Evolutionary conservation across 2,888 invertebrate species (phyloP), one percentile per base, ranked within the genome.

Genomic region (Chloroclysta siterata): DNA sequence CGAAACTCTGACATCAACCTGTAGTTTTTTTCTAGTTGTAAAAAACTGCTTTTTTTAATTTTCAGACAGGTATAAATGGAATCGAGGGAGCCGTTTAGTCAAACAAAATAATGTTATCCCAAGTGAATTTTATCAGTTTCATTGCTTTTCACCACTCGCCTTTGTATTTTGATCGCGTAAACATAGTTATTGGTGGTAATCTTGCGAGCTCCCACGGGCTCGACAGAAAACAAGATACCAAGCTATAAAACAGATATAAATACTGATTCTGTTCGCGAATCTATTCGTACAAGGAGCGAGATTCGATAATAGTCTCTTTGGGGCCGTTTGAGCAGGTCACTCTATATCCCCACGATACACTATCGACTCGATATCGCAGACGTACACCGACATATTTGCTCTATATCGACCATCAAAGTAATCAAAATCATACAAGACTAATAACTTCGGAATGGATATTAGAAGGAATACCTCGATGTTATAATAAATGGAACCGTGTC

Each of bases 281-380:
- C 76, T 75, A 77, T 80, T 71, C 76, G 72, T 70, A 59, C 77
- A 75, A 78, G 80, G 82, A 80, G 82, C 77, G 77, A 78, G 79
- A 80, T 81, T 80, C 80, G 81, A 78, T 82, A 83, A 84, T 84
- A 84, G 85, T 83, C 84, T 82, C 84, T 72, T 70, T 76, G 83
- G 83, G 84, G 74, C 82, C 79, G 78, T 83, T 81, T 75, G 75
- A 77, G 76, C 76, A 76, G 84, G 80, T 83, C 84, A 83, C 81
- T 87, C 82, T 78, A 83, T 86, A 82, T 82, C 84, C 80, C 77
- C 77, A 71, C 77, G 73, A 77, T 77, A 74, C 75, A 73, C 75
- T 72, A 77, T 73, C 72, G 72, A 75, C 73, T 69, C 74, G 68
- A 72, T 78, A 79, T 75, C 78, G 75, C 77, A 83, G 78, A 77